Conservation (phyloP, 1,140 invertebrate species). For the Acyrthosiphon pisum region DNA sequence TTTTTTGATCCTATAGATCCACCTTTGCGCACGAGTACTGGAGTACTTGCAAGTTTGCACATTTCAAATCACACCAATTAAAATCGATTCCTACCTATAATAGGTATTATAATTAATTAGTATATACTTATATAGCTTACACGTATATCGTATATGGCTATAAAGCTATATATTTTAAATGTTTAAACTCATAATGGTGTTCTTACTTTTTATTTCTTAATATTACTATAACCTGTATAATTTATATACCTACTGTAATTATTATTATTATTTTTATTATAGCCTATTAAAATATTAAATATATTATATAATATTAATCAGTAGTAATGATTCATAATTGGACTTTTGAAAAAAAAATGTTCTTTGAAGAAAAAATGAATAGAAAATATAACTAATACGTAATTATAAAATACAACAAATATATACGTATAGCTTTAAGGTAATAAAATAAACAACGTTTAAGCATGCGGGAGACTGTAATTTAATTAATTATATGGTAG, state of each 20-base stretch:
- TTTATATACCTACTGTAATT: not conserved
- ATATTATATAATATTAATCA: not conserved
- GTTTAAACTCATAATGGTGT: not conserved
- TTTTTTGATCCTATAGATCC: not conserved
- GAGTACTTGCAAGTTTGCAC: not conserved
- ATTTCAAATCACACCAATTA: not conserved
- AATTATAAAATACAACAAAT: not conserved
- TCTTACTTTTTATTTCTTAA: not conserved
- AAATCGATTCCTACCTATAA: not conserved
- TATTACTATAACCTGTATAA: not conserved
- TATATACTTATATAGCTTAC: no score
- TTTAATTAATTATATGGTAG: not conserved
- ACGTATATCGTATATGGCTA: no score
- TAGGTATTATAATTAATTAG: not conserved
- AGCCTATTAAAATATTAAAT: not conserved
- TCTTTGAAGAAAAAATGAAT: not conserved
- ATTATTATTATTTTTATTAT: not conserved
- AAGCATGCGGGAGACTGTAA: not conserved
- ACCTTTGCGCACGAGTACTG: not conserved
- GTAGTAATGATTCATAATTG: not conserved
- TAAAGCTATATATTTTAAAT: not conserved
- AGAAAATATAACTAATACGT: not conserved
- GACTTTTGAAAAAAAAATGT: not conserved
- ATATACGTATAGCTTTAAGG: not conserved
- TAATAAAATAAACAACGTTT: conserved; percentile 19